Percentiles rank a stretch among this genome's conserved stretches.
These are phyloP conservation scores for Phania funesta DNA, from an alignment of 2,888 invertebrate species.

Conservation along the genomic window DNA sequence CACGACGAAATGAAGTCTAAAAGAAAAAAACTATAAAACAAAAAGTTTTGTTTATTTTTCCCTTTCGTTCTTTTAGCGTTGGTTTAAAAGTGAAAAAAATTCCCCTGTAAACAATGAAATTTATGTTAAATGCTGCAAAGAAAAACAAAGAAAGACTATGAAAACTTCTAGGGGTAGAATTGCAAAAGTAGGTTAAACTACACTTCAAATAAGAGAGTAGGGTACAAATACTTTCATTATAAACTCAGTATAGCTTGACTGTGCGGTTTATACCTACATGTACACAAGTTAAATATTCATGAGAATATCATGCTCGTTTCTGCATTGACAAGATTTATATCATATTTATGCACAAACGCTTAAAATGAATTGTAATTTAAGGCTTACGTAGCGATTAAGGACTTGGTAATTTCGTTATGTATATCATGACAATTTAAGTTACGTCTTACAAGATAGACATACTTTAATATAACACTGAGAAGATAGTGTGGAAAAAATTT, in stretches of 20 bases:
- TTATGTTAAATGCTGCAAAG: constrained; percentile 59
- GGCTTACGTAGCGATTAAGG: not conserved
- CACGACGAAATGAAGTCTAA: constrained; percentile 24
- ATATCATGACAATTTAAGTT: no score
- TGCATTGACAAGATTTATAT: not conserved
- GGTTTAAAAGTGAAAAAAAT: constrained; percentile 27
- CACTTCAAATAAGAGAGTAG: not conserved
- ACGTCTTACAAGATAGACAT: no score
- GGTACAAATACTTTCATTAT: not conserved
- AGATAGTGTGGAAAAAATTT: no score
- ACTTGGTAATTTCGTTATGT: not conserved
- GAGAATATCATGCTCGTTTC: constrained; percentile 1
- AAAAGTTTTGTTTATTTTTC: constrained; percentile 24
- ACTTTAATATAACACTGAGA: no score
- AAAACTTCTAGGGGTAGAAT: constrained; percentile 25
- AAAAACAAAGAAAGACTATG: not conserved
- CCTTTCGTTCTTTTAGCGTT: not conserved
- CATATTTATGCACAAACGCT: not conserved
- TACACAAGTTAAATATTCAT: constrained; percentile 33
- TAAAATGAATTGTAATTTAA: not conserved
- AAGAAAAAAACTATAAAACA: constrained; percentile 6
- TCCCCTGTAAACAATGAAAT: constrained; percentile 44
- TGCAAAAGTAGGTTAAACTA: constrained; percentile 60
- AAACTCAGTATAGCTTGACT: not conserved
- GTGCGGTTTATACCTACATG: not conserved